These are phyloP conservation scores for Myopa tessellatipennis DNA, from an alignment of 2,888 invertebrate genomes.

Conservation along the genomic window DNA sequence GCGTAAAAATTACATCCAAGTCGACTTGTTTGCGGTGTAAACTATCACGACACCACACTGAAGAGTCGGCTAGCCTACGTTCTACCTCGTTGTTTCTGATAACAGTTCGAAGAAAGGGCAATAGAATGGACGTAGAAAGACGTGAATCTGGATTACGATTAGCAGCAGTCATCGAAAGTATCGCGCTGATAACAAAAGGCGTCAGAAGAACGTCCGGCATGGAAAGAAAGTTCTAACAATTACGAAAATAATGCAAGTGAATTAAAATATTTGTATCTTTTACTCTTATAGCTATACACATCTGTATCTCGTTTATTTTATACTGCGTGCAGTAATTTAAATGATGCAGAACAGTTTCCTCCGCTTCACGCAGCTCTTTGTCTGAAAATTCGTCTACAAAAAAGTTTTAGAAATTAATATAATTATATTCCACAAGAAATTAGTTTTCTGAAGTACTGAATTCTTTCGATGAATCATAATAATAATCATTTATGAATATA, in stretches of 20 bases:
- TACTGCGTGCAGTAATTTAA: slow-evolving; percentile 68
- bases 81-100: slow-evolving; percentile 68
- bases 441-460: too few relatives aligned
- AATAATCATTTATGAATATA: background rate
- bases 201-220: slow-evolving; percentile 73
- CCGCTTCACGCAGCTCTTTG: slow-evolving; percentile 72
- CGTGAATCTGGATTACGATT: slow-evolving; percentile 66
- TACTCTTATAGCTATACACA: slow-evolving; percentile 60
- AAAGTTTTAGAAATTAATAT: background rate
- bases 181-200: slow-evolving; percentile 74
- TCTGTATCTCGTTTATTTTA: slow-evolving; percentile 62
- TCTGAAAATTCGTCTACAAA: slow-evolving; percentile 66
- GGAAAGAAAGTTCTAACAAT: slow-evolving; percentile 68
- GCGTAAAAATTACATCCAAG: slow-evolving; percentile 60
- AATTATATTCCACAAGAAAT: too few relatives aligned
- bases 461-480: too few relatives aligned
- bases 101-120: slow-evolving; percentile 63
- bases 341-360: slow-evolving; percentile 74
- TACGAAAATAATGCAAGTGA: slow-evolving; percentile 42
- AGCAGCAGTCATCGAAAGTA: slow-evolving; percentile 68
- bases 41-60: slow-evolving; percentile 71
- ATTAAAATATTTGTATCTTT: background rate
- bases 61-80: slow-evolving; percentile 65
- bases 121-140: slow-evolving; percentile 58
- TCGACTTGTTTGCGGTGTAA: slow-evolving; percentile 60